Evolutionary conservation across 2,888 invertebrate genomes (phyloP).

Genomic region (Actias luna): DNA sequence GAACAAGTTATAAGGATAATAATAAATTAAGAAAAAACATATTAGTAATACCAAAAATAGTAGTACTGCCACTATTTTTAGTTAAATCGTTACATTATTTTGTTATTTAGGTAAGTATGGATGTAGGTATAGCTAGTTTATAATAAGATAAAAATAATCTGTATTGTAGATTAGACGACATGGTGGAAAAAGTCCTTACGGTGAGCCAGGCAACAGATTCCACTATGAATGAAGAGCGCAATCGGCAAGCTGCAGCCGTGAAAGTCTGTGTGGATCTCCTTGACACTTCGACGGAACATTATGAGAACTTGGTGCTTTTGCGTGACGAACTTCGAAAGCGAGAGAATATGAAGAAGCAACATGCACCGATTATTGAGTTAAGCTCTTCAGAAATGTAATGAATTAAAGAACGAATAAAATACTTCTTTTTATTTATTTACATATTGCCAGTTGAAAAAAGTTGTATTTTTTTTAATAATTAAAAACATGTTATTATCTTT

Average conservation of each 20-base stretch:
- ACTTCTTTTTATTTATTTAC: neutral
- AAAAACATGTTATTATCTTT: neutral
- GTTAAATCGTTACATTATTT: no score
- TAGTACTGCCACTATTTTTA: no score
- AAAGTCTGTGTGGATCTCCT: conserved; percentile 59
- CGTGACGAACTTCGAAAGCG: conserved; percentile 57
- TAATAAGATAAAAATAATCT: neutral
- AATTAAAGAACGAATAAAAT: neutral
- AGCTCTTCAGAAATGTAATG: conserved; percentile 38
- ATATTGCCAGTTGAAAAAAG: neutral
- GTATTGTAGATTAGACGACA: conserved; percentile 59
- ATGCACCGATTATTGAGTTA: conserved; percentile 58
- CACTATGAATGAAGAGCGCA: conserved; percentile 54
- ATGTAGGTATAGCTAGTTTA: no score
- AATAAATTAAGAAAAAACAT: no score
- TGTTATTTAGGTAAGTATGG: no score
- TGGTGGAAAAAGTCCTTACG: conserved; percentile 61
- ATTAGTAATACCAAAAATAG: no score
- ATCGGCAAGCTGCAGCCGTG: conserved; percentile 54
- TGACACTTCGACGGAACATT: conserved; percentile 64
- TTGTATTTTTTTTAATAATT: neutral
- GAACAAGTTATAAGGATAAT: no score
- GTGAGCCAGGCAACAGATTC: conserved; percentile 58
- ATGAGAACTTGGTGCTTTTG: conserved; percentile 63
- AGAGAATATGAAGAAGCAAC: conserved; percentile 39